These are phyloP conservation scores for Oreochromis aureus DNA, from an alignment of 2,113 vertebrate genomes.

Conservation along the genomic window DNA sequence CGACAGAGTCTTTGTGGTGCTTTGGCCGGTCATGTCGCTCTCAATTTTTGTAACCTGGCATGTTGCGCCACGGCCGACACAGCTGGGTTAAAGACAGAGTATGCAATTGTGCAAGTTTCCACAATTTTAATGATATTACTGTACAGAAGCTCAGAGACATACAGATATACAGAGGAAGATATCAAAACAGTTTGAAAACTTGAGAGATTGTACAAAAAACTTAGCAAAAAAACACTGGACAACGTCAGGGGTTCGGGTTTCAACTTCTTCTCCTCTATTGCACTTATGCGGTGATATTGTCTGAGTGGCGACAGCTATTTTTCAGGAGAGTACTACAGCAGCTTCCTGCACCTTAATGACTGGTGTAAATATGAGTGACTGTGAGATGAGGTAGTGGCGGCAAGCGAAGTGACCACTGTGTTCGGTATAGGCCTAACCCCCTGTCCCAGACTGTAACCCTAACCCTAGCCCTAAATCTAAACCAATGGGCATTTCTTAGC, in stretches of 20 bases:
- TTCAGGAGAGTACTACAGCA: not conserved
- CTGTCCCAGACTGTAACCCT: not conserved
- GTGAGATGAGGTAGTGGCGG: not conserved
- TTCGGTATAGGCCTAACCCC: not conserved
- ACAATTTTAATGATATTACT: not conserved
- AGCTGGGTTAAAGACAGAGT: not conserved
- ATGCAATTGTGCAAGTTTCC: not conserved
- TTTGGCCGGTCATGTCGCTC: too few relatives aligned
- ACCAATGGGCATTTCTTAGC: not conserved
- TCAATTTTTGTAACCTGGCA: too few relatives aligned
- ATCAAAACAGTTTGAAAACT: not conserved
- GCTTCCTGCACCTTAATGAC: not conserved
- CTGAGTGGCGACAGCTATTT: not conserved
- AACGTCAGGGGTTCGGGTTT: not conserved
- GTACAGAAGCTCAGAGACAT: not conserved
- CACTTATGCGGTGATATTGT: not conserved
- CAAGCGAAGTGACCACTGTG: not conserved
- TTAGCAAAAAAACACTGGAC: not conserved
- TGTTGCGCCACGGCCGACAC: not conserved
- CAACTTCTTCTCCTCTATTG: not conserved
- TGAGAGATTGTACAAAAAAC: not conserved
- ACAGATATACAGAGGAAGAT: not conserved
- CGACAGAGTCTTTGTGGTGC: not conserved
- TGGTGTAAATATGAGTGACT: not conserved
- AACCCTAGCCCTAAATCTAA: rapidly evolving